Evolutionary conservation across 2,888 invertebrate genomes (phyloP).

Genomic region (Mesorhabditis sp.): DNA sequence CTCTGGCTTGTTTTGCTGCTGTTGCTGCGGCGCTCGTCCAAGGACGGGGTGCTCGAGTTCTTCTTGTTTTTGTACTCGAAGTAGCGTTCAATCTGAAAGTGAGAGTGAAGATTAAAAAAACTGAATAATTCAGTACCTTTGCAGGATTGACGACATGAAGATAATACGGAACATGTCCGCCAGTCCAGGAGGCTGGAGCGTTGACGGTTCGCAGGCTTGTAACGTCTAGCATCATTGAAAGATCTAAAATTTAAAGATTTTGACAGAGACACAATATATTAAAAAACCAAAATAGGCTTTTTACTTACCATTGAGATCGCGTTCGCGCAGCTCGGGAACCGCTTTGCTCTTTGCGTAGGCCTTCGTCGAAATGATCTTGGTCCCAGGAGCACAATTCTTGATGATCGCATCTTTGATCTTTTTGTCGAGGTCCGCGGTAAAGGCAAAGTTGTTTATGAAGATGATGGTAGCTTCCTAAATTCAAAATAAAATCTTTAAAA

Average conservation of each 20-base stretch:
- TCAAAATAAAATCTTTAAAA: conserved; percentile 6
- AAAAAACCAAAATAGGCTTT: background rate
- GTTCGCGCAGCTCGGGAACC: conserved; percentile 84
- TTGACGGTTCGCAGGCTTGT: conserved; percentile 88
- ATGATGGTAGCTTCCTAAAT: conserved; percentile 69
- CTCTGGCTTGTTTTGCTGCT: conserved; percentile 9
- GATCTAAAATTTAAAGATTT: conserved; percentile 67
- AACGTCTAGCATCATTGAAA: conserved; percentile 97
- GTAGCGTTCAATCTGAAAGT: conserved; percentile 16
- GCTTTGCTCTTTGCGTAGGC: conserved; percentile 95
- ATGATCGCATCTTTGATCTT: conserved; percentile 61
- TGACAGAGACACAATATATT: background rate
- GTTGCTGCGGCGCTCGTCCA: conserved; percentile 4
- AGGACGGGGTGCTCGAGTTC: conserved; percentile 3
- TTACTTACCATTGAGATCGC: conserved; percentile 80
- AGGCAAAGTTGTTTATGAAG: conserved; percentile 99
- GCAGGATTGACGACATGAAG: conserved; percentile 95
- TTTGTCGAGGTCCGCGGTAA: conserved; percentile 94
- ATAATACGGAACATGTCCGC: conserved; percentile 96
- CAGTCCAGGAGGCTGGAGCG: conserved; percentile 98
- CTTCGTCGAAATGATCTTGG: conserved; percentile 94
- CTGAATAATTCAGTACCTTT: conserved; percentile 63
- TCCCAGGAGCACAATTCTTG: conserved; percentile 64
- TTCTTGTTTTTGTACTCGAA: conserved; percentile 12
- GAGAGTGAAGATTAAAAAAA: background rate